A percentile compares a stretch with the other conserved stretches of the same genome.
Conservation (phyloP, 2,888 invertebrate species). For the Anaspis maculata region DNA sequence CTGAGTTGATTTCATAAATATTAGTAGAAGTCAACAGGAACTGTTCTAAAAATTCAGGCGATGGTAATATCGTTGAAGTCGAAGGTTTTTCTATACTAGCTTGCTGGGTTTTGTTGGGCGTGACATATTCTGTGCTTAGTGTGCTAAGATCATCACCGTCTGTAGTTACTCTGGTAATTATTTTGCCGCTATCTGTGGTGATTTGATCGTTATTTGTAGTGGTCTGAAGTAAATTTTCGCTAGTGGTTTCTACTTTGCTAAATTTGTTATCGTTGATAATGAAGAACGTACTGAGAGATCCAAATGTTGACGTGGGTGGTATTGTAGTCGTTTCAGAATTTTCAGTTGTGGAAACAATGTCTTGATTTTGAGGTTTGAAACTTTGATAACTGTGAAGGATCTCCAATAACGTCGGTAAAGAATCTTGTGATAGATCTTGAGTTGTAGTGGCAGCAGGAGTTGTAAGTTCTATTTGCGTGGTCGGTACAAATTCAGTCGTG, state of each 20-base stretch:
- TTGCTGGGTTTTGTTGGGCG: neutral
- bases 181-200: too few species aligned
- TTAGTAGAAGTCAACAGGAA: conserved; percentile 31
- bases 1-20: conserved; percentile 35
- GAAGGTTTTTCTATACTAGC: conserved; percentile 11
- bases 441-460: conserved; percentile 10
- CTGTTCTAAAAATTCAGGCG: conserved; percentile 33
- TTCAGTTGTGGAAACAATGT: conserved; percentile 5
- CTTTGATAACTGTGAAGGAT: too few species aligned
- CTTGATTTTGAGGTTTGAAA: too few species aligned
- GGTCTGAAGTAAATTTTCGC: too few species aligned
- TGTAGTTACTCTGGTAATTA: too few species aligned
- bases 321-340: conserved; percentile 9
- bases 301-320: too few species aligned
- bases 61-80: too few species aligned
- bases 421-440: conserved; percentile 7
- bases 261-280: conserved; percentile 3
- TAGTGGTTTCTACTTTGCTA: neutral
- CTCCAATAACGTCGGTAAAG: neutral
- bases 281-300: conserved; percentile 8
- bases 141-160: conserved; percentile 14
- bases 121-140: conserved; percentile 14
- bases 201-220: too few species aligned
- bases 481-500: too few species aligned
- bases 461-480: too few species aligned